These are phyloP conservation scores for Macroglossus sobrinus DNA, from an alignment of 2,113 vertebrate genomes.

Conservation along the genomic window DNA sequence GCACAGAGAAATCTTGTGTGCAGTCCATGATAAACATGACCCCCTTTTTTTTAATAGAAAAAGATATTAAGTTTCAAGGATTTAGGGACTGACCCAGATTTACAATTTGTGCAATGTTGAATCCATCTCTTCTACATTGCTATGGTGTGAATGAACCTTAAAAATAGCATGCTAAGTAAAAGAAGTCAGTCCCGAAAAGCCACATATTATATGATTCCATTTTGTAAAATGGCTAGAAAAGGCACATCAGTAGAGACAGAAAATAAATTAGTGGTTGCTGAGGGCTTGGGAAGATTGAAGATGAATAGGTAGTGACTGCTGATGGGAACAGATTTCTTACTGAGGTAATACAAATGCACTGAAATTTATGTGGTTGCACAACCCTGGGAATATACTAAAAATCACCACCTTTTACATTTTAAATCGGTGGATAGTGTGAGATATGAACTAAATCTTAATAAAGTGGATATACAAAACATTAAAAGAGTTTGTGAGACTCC, in stretches of 20 bases:
- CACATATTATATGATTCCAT: neutral
- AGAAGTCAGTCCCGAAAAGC: neutral
- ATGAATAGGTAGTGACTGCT: neutral
- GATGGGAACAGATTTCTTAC: neutral
- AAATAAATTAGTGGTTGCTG: neutral
- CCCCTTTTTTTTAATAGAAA: neutral
- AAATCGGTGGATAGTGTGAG: neutral
- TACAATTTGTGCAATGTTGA: neutral
- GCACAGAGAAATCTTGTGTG: neutral
- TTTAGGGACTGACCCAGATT: neutral
- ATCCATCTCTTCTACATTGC: neutral
- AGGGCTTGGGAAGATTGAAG: no score
- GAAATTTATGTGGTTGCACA: neutral
- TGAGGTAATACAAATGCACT: neutral
- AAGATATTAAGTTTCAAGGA: neutral
- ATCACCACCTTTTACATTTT: neutral
- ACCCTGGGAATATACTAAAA: neutral
- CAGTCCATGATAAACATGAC: no score
- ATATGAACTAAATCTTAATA: neutral
- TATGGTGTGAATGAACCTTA: neutral
- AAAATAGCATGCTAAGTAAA: neutral
- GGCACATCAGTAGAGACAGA: neutral
- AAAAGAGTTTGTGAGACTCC: neutral
- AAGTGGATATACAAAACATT: neutral
- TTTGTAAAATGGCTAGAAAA: neutral